Conservation (phyloP, 2,888 invertebrate species). For the Agriopis marginaria region DNA sequence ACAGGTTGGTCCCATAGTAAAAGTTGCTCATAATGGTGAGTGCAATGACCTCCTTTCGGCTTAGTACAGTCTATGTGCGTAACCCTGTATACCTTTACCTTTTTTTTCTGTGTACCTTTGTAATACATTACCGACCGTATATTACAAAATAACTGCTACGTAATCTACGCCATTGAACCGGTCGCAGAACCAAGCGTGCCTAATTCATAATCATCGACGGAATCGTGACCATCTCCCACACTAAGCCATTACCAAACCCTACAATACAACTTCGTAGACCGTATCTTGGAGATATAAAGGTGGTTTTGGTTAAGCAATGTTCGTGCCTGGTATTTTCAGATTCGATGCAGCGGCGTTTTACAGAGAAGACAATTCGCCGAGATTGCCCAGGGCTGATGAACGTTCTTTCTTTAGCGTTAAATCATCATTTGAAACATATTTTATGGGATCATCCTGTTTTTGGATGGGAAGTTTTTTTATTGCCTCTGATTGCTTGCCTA, state of each 20-base stretch:
- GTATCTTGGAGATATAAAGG: conserved; percentile 21
- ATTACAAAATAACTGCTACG: conserved; percentile 4
- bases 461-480: conserved; percentile 30
- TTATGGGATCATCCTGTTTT: conserved; percentile 39
- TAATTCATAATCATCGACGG: conserved; percentile 73
- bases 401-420: conserved; percentile 47
- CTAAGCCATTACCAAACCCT: conserved; percentile 30
- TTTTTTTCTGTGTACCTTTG: too few species aligned
- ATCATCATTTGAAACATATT: conserved; percentile 40
- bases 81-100: too few species aligned
- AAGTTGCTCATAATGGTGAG: too few species aligned
- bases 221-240: conserved; percentile 38
- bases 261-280: conserved; percentile 18
- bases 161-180: neutral
- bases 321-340: conserved; percentile 35
- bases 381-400: conserved; percentile 63
- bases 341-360: conserved; percentile 61
- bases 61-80: too few species aligned
- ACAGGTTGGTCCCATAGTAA: too few species aligned
- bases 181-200: conserved; percentile 55
- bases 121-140: neutral
- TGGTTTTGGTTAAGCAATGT: conserved; percentile 11
- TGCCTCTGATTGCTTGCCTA: conserved; percentile 22
- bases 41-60: too few species aligned
- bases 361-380: conserved; percentile 61